Evolutionary conservation across 2,113 vertebrate genomes (phyloP).

Genomic region (Malurus elegans): DNA sequence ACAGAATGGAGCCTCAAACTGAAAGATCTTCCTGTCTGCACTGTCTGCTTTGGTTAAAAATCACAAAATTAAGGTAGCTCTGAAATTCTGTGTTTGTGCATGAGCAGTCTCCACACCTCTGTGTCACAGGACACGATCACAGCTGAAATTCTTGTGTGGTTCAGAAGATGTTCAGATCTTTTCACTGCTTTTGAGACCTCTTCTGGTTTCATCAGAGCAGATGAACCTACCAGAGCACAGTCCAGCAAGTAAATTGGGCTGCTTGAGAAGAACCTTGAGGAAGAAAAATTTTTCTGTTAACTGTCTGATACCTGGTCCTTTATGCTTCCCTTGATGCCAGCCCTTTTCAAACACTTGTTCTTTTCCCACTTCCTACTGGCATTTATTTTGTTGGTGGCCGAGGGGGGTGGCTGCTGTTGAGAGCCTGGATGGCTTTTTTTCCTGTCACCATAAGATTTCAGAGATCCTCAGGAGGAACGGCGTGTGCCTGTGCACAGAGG

Average conservation of each 20-base stretch:
- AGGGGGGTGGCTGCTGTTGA: background rate
- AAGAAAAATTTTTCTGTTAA: background rate
- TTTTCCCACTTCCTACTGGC: background rate
- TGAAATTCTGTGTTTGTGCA: background rate
- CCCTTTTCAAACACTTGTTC: background rate
- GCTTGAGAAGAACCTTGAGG: background rate
- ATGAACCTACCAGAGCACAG: background rate
- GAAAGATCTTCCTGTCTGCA: background rate
- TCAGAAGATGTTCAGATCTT: background rate
- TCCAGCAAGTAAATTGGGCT: background rate
- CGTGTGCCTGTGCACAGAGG: background rate
- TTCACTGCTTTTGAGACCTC: background rate
- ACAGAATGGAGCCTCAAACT: background rate
- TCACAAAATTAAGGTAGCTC: background rate
- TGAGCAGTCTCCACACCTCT: background rate
- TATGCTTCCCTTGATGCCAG: background rate
- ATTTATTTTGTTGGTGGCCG: background rate
- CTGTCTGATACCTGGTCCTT: background rate
- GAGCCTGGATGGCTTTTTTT: background rate
- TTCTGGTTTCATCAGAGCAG: background rate
- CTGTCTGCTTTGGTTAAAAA: background rate
- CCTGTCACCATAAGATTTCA: background rate
- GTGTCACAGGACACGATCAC: background rate
- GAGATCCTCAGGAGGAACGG: background rate
- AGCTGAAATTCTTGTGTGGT: background rate